A percentile compares a stretch with the other conserved stretches of the same genome.
These are phyloP conservation scores for Scaptomyza caliginosa DNA, from an alignment of 2,888 invertebrate species.

Conservation along the genomic window DNA sequence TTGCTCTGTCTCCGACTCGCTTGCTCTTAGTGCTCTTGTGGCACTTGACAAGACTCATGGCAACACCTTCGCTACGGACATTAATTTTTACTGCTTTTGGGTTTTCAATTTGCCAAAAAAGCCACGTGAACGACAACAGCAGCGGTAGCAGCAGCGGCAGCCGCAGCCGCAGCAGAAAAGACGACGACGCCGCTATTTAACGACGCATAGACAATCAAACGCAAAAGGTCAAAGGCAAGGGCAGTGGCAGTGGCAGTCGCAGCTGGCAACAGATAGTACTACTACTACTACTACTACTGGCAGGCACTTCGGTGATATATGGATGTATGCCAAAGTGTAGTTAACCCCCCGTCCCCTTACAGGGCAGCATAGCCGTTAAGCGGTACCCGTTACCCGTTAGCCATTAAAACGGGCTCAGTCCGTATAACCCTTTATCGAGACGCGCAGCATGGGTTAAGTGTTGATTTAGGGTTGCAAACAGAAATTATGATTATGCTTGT, in stretches of 20 bases:
- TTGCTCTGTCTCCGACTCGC: background rate
- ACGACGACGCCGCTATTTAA: conserved; percentile 53
- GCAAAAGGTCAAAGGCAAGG: conserved; percentile 67
- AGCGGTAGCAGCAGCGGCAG: background rate
- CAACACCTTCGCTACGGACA: conserved; percentile 73
- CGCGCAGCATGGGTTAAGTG: conserved; percentile 64
- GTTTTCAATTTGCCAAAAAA: conserved; percentile 69
- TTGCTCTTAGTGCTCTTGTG: conserved; percentile 18
- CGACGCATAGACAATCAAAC: conserved; percentile 75
- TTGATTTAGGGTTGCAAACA: conserved; percentile 83
- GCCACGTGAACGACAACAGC: conserved; percentile 55
- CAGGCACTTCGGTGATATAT: conserved; percentile 51
- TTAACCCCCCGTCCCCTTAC: background rate
- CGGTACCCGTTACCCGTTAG: conserved; percentile 14
- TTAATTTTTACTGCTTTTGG: conserved; percentile 74
- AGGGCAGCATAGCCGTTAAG: conserved; percentile 1
- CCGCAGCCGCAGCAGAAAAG: conserved; percentile 2
- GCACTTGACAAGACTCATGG: conserved; percentile 48
- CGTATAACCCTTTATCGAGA: conserved; percentile 69
- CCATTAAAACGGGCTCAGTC: conserved; percentile 23
- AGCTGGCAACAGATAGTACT: background rate
- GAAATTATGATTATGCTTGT: conserved; percentile 82
- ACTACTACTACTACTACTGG: background rate
- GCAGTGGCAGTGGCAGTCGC: conserved; percentile 18
- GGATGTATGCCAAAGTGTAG: conserved; percentile 30